Evolutionary conservation across 2,797 vertebrate species (phyloP), one percentile per base, ranked within the genome.

Genomic region (Psittacula echo): DNA sequence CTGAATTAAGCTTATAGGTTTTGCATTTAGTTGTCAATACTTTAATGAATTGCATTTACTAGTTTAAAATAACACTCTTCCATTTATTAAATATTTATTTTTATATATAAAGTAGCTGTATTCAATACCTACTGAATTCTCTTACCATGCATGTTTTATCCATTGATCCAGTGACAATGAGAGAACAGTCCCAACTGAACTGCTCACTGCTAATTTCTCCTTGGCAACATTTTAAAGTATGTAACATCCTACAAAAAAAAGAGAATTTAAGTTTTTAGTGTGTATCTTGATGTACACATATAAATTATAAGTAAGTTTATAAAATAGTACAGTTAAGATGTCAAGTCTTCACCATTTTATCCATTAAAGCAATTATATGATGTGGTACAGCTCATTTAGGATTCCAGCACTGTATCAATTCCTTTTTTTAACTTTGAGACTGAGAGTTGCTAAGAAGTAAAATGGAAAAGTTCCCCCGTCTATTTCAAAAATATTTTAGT

Each of bases 111-210:
- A 41, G 34, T 16, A 82, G 17, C 48, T 71, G 4, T 17, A 54
- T 73, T 58, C 24, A 62, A 41, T 50, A 65, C 13, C 45, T 42
- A 39, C 45, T 44, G 53, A 37, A 61, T 4, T 34, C 77, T 64
- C 98, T 98, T 91, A 99, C 99, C 99, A 98, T 99, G 97, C 98
- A 99, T 24, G 98, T 99, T 98, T 98, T 99, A 96, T 99, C 99
- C 98, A 99, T 98, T 30, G 99, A 99, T 93, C 98, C 98, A 13
- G 98, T 98, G 80, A 98, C 97, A 58, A 99, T 98, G 19, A 99
- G 98, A 39, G 99, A 99, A 94, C 98, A 98, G 93, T 99, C 98
- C 99, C 99, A 99, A 97, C 97, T 99, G 96, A 99, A 99, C 87
- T 99, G 98, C 48, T 98, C 98, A n/a, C 98, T 99, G 94, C 98